Evolutionary conservation across 37 sponge, comb jelly and placozoan species (phyloP).

Genomic region (Cladorhizidae sp.): DNA sequence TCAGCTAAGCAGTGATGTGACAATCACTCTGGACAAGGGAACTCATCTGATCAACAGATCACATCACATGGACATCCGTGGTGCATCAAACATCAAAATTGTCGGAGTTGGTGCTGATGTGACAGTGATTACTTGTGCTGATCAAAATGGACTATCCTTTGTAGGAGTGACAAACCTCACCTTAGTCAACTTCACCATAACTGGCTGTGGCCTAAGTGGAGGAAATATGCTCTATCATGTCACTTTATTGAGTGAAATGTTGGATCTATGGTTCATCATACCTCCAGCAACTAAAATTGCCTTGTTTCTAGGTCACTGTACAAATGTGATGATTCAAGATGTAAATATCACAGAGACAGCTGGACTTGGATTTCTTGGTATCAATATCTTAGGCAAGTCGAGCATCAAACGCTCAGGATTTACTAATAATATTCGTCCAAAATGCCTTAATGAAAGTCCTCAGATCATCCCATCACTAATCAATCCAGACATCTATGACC

Average conservation of each 20-base stretch:
- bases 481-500: background rate
- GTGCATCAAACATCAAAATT: conserved; percentile 9
- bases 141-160: conserved; percentile 31
- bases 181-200: conserved; percentile 12
- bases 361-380: conserved; percentile 45
- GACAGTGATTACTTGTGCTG: conserved; percentile 28
- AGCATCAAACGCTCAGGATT: conserved; percentile 1
- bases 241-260: background rate
- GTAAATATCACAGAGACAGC: conserved; percentile 13
- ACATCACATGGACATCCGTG: background rate
- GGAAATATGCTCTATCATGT: background rate
- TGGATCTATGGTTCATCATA: conserved; percentile 1
- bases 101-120: background rate
- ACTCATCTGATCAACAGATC: conserved; percentile 1
- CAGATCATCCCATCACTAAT: background rate
- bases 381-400: conserved; percentile 36
- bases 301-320: background rate
- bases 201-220: conserved; percentile 37
- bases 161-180: conserved; percentile 10
- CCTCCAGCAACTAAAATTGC: background rate
- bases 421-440: conserved; percentile 5
- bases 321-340: conserved; percentile 10
- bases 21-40: conserved; percentile 17
- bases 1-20: conserved; percentile 2
- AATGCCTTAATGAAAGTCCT: background rate